phyloP scores from a whole-genome alignment of 92 coral and sea anemone genomes.

The Galaxea fascicularis region DNA sequence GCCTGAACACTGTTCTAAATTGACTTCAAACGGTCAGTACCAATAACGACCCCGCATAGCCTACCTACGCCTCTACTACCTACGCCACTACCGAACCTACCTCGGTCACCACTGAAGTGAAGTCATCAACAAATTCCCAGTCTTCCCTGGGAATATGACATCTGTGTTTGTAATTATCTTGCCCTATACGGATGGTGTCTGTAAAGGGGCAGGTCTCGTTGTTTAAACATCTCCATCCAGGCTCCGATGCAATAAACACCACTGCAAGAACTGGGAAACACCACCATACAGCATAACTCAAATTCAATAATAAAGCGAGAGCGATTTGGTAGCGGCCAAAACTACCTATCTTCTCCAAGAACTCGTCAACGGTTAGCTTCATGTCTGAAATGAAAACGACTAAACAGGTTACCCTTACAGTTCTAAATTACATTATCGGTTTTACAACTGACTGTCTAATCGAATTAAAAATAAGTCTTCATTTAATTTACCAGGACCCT shows the following conservation, averaged over 20 bases:
- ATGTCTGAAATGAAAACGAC: too few species aligned
- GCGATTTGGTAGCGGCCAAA: slow-evolving; percentile 85
- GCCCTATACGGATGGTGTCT: slow-evolving; percentile 50
- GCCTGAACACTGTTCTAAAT: too few species aligned
- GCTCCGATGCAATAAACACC: slow-evolving; percentile 76
- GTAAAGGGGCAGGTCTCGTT: slow-evolving; percentile 73
- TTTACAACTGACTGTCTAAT: too few species aligned
- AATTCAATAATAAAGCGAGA: slow-evolving; percentile 51
- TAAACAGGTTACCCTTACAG: too few species aligned
- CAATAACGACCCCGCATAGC: too few species aligned
- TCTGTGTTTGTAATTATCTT: slow-evolving; percentile 60
- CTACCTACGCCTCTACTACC: too few species aligned
- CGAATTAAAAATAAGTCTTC: too few species aligned
- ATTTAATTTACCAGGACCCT: too few species aligned
- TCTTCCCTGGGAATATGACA: slow-evolving; percentile 75
- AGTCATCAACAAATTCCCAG: slow-evolving; percentile 79
- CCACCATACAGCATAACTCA: slow-evolving; percentile 63
- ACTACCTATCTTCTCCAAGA: slow-evolving; percentile 78
- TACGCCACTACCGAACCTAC: too few species aligned
- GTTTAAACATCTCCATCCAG: slow-evolving; percentile 79
- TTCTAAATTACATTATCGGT: too few species aligned
- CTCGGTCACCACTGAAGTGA: slow-evolving; percentile 87
- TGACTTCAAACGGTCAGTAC: too few species aligned
- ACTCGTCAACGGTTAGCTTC: slow-evolving; percentile 64
- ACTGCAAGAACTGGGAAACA: slow-evolving; percentile 61